Percentiles rank a stretch among this genome's conserved stretches.
These are phyloP conservation scores for Brachionus paranguensis DNA, from an alignment of 1,140 invertebrate genomes.

Conservation along the genomic window DNA sequence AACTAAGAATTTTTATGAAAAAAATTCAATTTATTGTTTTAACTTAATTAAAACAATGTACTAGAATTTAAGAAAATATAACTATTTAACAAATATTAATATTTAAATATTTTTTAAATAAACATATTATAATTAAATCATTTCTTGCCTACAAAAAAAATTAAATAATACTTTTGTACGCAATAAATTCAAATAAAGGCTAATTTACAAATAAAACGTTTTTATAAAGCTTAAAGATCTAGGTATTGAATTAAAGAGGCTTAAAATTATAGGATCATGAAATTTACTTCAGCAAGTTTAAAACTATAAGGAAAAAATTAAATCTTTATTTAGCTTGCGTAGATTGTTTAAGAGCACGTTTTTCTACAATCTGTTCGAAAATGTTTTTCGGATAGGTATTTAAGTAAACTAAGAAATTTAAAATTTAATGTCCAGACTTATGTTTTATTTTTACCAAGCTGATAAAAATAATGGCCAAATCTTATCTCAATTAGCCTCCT, in stretches of 20 bases:
- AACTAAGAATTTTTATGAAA: no score
- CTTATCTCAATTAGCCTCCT: background rate
- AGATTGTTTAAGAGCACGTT: background rate
- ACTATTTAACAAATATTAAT: background rate
- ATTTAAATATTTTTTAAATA: background rate
- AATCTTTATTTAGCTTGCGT: background rate
- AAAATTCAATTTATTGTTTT: no score
- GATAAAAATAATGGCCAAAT: background rate
- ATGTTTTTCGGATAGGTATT: background rate
- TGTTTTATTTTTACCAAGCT: background rate
- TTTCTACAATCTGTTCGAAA: background rate
- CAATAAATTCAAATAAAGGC: background rate
- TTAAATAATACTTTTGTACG: background rate
- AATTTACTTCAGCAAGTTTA: background rate
- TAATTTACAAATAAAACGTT: background rate
- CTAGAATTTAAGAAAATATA: no score
- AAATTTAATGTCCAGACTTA: background rate
- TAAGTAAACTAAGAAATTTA: background rate
- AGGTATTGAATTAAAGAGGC: background rate
- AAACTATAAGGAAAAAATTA: background rate
- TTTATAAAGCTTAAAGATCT: background rate
- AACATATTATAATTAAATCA: background rate
- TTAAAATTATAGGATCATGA: background rate
- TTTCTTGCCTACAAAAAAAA: background rate
- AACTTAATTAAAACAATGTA: no score